Evolutionary conservation across 2,113 vertebrate genomes (phyloP), one percentile per base, ranked within the genome.

Genomic region (Acinonyx jubatus): DNA sequence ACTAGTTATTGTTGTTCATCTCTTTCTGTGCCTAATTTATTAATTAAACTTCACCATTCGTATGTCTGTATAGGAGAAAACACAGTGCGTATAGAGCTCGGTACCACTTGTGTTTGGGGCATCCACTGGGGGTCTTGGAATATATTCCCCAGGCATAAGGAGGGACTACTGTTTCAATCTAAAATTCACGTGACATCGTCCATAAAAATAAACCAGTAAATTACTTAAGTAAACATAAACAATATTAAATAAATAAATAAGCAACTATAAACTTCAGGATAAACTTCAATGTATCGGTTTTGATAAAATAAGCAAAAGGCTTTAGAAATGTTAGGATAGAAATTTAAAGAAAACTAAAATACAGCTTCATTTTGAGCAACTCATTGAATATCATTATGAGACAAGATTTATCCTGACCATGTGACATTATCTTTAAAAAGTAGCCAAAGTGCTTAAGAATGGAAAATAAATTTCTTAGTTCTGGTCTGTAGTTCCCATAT

Each of bases 151-250:
- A 48, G 2, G 27, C 7, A 76, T 15, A 48, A 76, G 74, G 14
- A 2, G 41, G 14, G 74, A 31, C 41, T 76, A 48, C 15, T 76
- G 27, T 7, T 48, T 27, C 73, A n/a, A 83, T n/a, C 12, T 84
- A 36, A 84, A 97, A 87, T 45, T 41, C 25, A 71, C 9, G 36
- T 71, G 1, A 25, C 3, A 80, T 31, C n/a, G 36, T 4, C 19
- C 1, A 83, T 57, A 73, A 87, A 96, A 55, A 69, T 68, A 41
- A 79, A 73, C 33, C 21, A 66, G 11, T 13, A 61, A 50, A 36
- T 68, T 66, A 66, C 74, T 95, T 84, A 50, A 63, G 65, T 92
- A 87, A 88, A 66, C 63, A 63, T 12, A 50, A 68, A 33, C 74
- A 36, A 68, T 33, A 38, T 33, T 61, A 92, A 80, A 73, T 68